Conservation (phyloP, 1,140 invertebrate genomes). For the Pemphigus obesinymphae region DNA sequence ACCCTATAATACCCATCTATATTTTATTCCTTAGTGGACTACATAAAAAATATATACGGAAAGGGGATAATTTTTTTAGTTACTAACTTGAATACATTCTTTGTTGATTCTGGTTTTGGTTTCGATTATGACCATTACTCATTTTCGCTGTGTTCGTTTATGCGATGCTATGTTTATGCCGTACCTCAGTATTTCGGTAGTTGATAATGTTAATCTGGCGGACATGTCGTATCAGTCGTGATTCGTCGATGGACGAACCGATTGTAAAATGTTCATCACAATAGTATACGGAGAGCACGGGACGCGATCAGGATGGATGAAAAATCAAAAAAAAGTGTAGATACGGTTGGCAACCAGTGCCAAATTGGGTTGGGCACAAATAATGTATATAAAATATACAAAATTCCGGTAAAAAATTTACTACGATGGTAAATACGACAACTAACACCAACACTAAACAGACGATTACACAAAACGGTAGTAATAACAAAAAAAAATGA, state of each 20-base stretch:
- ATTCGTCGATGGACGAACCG: slow-evolving; percentile 34
- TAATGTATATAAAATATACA: slow-evolving; percentile 37
- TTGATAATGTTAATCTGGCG: neutral
- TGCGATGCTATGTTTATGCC: neutral
- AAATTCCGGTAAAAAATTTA: slow-evolving; percentile 2
- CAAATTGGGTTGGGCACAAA: slow-evolving; percentile 38
- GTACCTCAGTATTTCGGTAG: slow-evolving; percentile 11
- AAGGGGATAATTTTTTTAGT: too few relatives aligned
- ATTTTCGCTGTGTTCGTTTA: neutral
- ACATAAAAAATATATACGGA: too few relatives aligned
- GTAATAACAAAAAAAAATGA: slow-evolving; percentile 24
- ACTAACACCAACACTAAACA: slow-evolving; percentile 25
- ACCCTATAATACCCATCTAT: neutral
- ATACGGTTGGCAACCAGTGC: slow-evolving; percentile 9
- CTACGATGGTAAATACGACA: neutral
- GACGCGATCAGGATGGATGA: slow-evolving; percentile 33
- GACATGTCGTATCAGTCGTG: slow-evolving; percentile 35
- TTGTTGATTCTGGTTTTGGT: neutral
- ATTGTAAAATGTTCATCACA: slow-evolving; percentile 22
- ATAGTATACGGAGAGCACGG: neutral
- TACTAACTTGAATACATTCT: slow-evolving; percentile 12
- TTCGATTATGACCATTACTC: neutral
- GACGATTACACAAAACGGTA: slow-evolving; percentile 20
- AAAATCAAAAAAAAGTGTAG: neutral
- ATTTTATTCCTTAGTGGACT: too few relatives aligned